Evolutionary conservation across 2,113 vertebrate species (phyloP).

Genomic region (Ceratotherium simum): DNA sequence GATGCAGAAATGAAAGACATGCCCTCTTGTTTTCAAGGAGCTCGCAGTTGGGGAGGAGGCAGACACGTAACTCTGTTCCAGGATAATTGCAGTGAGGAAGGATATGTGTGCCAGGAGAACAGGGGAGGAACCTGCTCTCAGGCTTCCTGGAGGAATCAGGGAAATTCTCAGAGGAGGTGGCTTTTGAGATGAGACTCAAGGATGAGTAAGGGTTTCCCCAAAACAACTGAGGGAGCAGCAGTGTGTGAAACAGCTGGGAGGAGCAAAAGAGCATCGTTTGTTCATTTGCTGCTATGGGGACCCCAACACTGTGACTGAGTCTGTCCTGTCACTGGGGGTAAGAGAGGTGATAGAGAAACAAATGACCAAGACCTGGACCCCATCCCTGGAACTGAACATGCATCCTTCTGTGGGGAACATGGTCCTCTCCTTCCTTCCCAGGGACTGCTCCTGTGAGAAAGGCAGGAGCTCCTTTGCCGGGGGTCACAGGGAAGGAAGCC

Average conservation of each 20-base stretch:
- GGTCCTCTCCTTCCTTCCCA: neutral
- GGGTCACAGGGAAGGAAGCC: neutral
- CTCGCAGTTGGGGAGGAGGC: neutral
- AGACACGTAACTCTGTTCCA: neutral
- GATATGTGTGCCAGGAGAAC: rapidly evolving
- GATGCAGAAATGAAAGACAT: neutral
- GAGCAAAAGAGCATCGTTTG: rapidly evolving
- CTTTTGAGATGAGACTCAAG: neutral
- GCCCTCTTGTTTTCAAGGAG: neutral
- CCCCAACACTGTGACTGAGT: rapidly evolving
- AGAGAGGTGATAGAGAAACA: neutral
- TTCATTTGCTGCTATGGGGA: neutral
- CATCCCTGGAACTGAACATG: neutral
- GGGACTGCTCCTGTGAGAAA: rapidly evolving
- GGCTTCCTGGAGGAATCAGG: neutral
- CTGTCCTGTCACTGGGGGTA: neutral
- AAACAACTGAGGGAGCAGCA: neutral
- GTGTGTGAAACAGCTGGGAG: neutral
- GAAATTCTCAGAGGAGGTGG: neutral
- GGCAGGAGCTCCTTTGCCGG: neutral
- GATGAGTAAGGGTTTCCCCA: neutral
- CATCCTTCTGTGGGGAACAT: neutral
- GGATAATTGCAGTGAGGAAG: neutral
- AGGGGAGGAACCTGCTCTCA: neutral
- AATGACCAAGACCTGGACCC: rapidly evolving